Base-by-base conservation (phyloP, 1,140 invertebrate species). In the Brachionus manjavacas region DNA sequence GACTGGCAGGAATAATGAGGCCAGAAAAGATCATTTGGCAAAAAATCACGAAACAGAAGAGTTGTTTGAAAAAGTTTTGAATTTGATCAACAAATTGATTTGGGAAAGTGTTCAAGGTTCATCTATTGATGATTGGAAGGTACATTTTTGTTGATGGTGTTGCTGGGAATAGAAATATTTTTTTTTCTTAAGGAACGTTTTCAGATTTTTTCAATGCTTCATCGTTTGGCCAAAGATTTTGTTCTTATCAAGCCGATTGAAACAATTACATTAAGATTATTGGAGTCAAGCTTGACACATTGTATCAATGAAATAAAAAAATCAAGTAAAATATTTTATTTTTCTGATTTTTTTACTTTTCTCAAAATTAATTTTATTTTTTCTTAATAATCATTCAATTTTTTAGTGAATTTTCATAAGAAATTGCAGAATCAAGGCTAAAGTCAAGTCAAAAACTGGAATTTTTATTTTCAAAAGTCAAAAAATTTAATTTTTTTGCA, bases 21-120 rank as follows among this genome's bases (percentile, higher is more conserved):
- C 52, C 60, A 88, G 2, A 68, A 86, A 89, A 35, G 89, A 91
- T 85, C 88, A 88, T 4, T 25, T 76, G 16, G 11, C 20, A 60
- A 76, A 76, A 35, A 20, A 11, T 25, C 72, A 49, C 31, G 16
- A 46, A 14, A 11, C 52, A 4, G 43, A 76, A 14, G 72, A 76
- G 7, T 25, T 76, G 23, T 76, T 76, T 2, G 72, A 76, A 46
- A 76, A 76, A 76, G 41, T 46, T 49, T 31, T 49, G 20, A 31
- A 49, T 52, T 25, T 76, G 12, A 49, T 76, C 31, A 23, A 52
- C 81, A 91, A 91, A 8, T 88, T 93, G 1, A 90, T 92, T 86
- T 93, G 92, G 92, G 90, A 91, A 85, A 92, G 92, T 25, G 89
- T 92, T 23, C 90, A 92, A 74, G 91, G 91, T 49, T 91, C 91